These are phyloP conservation scores for Scalopus aquaticus DNA, from an alignment of 2,113 vertebrate species.

Conservation along the genomic window DNA sequence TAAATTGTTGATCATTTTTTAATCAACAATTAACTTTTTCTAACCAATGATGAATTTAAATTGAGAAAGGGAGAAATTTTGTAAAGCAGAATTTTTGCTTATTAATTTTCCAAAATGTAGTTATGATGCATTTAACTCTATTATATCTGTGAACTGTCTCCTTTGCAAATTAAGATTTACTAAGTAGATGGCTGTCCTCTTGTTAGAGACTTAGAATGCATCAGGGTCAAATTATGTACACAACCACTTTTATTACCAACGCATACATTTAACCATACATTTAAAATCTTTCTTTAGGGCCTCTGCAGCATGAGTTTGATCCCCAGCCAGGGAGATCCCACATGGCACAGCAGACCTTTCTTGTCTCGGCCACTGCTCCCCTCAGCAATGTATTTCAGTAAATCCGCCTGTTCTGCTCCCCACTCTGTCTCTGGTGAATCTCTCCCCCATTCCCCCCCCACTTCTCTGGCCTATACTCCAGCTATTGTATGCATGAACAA, in stretches of 20 bases:
- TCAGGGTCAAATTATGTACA: constrained; percentile 18
- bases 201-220: not conserved
- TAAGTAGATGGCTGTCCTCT: not conserved
- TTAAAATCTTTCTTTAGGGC: too few relatives aligned
- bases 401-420: too few relatives aligned
- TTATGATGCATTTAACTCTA: not conserved
- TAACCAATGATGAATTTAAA: constrained; percentile 9
- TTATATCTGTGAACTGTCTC: not conserved
- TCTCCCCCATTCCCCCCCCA: too few relatives aligned
- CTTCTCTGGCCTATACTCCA: too few relatives aligned
- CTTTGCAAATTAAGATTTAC: constrained; percentile 21
- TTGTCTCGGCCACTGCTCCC: too few relatives aligned
- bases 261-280: not conserved
- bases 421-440: too few relatives aligned
- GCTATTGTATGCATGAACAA: too few relatives aligned
- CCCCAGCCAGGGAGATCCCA: too few relatives aligned
- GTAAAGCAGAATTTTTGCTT: not conserved
- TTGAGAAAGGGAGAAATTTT: not conserved
- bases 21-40: constrained; percentile 39
- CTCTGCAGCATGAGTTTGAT: too few relatives aligned
- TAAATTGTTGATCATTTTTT: not conserved
- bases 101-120: not conserved
- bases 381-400: too few relatives aligned
- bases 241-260: constrained; percentile 26
- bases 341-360: too few relatives aligned